A percentile compares a stretch with the other conserved stretches of the same genome.
These are phyloP conservation scores for Thamnophis elegans DNA, from an alignment of 2,797 vertebrate genomes.

Conservation along the genomic window DNA sequence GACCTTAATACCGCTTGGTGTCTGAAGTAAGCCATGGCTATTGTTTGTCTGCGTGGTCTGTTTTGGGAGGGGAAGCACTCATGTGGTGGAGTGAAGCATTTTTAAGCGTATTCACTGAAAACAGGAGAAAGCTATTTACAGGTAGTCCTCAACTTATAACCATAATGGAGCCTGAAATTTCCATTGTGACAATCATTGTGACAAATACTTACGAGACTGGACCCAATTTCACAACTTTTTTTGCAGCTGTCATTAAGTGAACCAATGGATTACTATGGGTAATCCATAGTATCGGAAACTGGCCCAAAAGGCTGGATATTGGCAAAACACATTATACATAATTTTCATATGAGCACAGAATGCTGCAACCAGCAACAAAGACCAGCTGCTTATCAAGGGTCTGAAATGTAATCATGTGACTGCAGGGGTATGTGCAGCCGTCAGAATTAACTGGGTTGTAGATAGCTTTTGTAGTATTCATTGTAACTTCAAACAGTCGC, in stretches of 20 bases:
- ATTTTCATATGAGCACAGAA: background rate
- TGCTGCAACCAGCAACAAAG: background rate
- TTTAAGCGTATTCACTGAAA: background rate
- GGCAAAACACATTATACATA: background rate
- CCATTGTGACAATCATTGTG: background rate
- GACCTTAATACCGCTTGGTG: background rate
- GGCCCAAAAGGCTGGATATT: background rate
- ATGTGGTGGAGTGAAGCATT: background rate
- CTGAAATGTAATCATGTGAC: background rate
- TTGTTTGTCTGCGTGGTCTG: background rate
- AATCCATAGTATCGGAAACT: too few relatives aligned
- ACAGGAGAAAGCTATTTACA: background rate
- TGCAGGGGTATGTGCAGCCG: background rate
- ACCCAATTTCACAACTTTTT: background rate
- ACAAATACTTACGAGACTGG: background rate
- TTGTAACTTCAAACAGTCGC: background rate
- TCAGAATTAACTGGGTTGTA: background rate
- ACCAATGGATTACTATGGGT: background rate
- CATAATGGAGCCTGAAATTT: background rate
- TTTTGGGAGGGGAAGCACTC: background rate
- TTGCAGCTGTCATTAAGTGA: background rate
- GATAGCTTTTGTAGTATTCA: background rate
- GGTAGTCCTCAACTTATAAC: background rate
- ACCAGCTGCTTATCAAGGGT: background rate
- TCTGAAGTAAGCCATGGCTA: background rate